phyloP scores from a whole-genome alignment of 1,140 invertebrate genomes.

The Zaprionus taronus region DNA sequence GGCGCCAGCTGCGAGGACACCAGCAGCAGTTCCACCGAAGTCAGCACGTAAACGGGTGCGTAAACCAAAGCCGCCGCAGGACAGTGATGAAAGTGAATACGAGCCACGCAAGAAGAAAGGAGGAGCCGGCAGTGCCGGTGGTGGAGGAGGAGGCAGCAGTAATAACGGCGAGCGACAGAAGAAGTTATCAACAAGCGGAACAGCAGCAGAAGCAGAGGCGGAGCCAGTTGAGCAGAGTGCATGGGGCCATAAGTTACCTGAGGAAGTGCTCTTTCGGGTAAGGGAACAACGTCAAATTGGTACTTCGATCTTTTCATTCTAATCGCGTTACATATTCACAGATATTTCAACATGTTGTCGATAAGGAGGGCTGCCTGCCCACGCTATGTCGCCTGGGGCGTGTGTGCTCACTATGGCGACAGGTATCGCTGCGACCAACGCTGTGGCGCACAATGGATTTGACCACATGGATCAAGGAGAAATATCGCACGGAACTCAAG shows the following conservation, averaged over 20 bases:
- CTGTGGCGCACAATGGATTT: conserved; percentile 92
- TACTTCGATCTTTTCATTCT: not conserved
- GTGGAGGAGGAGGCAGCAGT: conserved; percentile 33
- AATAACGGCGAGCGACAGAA: conserved; percentile 58
- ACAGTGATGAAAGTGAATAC: conserved; percentile 85
- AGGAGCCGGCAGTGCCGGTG: conserved; percentile 22
- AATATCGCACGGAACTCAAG: conserved; percentile 89
- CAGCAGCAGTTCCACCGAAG: conserved; percentile 45
- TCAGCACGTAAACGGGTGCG: conserved; percentile 84
- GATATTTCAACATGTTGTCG: conserved; percentile 89
- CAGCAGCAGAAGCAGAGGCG: conserved; percentile 53
- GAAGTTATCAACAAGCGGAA: conserved; percentile 48
- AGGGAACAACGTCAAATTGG: not conserved
- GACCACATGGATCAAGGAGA: conserved; percentile 89
- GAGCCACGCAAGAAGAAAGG: conserved; percentile 84
- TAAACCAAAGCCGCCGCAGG: conserved; percentile 85
- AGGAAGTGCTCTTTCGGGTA: conserved; percentile 86
- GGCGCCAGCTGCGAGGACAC: conserved; percentile 11
- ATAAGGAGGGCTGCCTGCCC: conserved; percentile 89
- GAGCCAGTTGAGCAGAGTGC: conserved; percentile 85
- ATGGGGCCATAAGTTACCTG: conserved; percentile 87
- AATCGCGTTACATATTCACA: conserved; percentile 53
- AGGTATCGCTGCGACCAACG: conserved; percentile 87
- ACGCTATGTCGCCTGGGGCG: conserved; percentile 89
- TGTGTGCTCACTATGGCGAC: conserved; percentile 91